phyloP scores from a whole-genome alignment of 2,888 invertebrate species.

The Neocrepidodera transversa region DNA sequence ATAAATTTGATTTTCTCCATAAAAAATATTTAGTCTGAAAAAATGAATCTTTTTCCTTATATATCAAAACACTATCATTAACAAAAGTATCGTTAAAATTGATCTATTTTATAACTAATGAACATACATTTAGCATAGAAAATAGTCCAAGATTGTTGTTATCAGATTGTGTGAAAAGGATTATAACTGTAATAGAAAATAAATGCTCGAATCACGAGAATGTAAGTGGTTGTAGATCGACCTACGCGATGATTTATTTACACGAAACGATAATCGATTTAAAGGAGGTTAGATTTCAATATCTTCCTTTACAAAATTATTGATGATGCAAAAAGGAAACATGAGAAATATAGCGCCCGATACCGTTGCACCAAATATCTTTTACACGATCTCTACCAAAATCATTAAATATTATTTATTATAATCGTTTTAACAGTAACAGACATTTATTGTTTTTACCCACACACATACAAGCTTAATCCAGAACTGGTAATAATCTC shows the following conservation, averaged over 20 bases:
- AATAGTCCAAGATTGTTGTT: not conserved
- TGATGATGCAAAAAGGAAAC: slow-evolving; percentile 14
- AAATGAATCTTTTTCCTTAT: too few relatives aligned
- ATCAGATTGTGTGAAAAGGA: slow-evolving; percentile 12
- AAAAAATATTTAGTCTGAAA: too few relatives aligned
- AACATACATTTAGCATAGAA: too few relatives aligned
- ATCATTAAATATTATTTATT: slow-evolving; percentile 25
- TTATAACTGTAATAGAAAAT: slow-evolving; percentile 25
- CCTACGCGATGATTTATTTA: slow-evolving; percentile 36
- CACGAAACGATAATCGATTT: slow-evolving; percentile 27
- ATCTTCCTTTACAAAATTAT: slow-evolving; percentile 7
- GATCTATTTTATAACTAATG: too few relatives aligned
- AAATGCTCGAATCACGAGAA: slow-evolving; percentile 33
- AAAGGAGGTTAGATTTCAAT: slow-evolving; percentile 21
- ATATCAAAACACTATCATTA: too few relatives aligned
- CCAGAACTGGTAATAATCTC: slow-evolving; percentile 3
- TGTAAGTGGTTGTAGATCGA: slow-evolving; percentile 28
- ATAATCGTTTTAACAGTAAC: slow-evolving; percentile 16
- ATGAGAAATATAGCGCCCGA: slow-evolving; percentile 10
- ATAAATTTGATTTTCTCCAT: too few relatives aligned
- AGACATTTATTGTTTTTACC: slow-evolving; percentile 18
- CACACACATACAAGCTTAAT: slow-evolving; percentile 8
- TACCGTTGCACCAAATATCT: slow-evolving; percentile 18
- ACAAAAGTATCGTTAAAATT: too few relatives aligned
- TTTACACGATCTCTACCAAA: slow-evolving; percentile 22